phyloP scores from a whole-genome alignment of 2,888 invertebrate genomes.

The Margaritifera margaritifera region DNA sequence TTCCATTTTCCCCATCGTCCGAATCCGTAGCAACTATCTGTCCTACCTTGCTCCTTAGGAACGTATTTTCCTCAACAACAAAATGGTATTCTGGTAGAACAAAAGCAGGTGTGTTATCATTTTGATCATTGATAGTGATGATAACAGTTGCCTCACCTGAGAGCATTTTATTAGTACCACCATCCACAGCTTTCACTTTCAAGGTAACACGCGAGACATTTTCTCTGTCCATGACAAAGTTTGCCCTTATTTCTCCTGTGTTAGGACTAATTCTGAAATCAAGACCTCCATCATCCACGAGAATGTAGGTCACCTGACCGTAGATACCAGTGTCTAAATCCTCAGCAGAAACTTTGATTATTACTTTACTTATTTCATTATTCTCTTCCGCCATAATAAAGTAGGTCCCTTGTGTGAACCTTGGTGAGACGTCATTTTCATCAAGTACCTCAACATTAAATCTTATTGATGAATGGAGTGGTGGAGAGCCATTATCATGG shows the following conservation, averaged over 20 bases:
- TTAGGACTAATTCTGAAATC: slow-evolving; percentile 47
- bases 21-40: slow-evolving; percentile 64
- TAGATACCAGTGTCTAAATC: slow-evolving; percentile 52
- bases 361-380: slow-evolving; percentile 45
- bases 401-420: slow-evolving; percentile 78
- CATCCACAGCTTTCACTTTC: slow-evolving; percentile 77
- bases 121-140: slow-evolving; percentile 86
- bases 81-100: slow-evolving; percentile 88
- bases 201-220: slow-evolving; percentile 13
- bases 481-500: slow-evolving; percentile 48
- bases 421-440: slow-evolving; percentile 92
- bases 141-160: slow-evolving; percentile 87
- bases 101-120: slow-evolving; percentile 94
- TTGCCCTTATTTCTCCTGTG: slow-evolving; percentile 49
- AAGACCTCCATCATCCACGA: slow-evolving; percentile 29
- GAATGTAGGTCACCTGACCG: slow-evolving; percentile 43
- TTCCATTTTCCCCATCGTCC: slow-evolving; percentile 24
- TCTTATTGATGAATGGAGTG: slow-evolving; percentile 33
- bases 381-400: slow-evolving; percentile 51
- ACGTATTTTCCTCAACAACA: slow-evolving; percentile 74
- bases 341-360: slow-evolving; percentile 44
- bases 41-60: slow-evolving; percentile 57
- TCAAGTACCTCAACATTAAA: slow-evolving; percentile 79
- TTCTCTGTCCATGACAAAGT: slow-evolving; percentile 36
- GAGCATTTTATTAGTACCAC: slow-evolving; percentile 89